phyloP scores from a whole-genome alignment of 1,140 invertebrate species.

The Trichonephila inaurata region DNA sequence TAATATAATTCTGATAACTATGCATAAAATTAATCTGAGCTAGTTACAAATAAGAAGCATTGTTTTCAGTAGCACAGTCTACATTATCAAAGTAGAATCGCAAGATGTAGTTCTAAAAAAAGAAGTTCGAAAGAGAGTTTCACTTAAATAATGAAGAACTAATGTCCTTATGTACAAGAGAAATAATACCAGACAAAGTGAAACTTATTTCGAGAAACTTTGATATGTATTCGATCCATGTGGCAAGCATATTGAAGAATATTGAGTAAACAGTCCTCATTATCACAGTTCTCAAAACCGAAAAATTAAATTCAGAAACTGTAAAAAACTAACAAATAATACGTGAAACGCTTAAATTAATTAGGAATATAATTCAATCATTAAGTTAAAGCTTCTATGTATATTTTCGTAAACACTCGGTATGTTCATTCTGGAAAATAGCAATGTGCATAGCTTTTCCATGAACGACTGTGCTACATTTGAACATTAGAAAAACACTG shows the following conservation, averaged over 20 bases:
- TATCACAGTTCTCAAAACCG: slow-evolving; percentile 61
- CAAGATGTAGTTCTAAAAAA: not conserved
- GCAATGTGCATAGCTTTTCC: not conserved
- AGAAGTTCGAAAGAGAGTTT: not conserved
- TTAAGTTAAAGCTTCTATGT: not conserved
- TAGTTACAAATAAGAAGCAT: not conserved
- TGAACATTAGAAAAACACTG: not conserved
- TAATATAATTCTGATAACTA: too few species aligned
- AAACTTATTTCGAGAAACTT: slow-evolving; percentile 53
- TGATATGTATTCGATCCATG: slow-evolving; percentile 70
- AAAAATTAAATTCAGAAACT: not conserved
- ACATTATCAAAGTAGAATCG: not conserved
- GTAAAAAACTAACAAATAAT: not conserved
- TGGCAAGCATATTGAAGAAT: slow-evolving; percentile 10
- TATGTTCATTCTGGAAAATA: not conserved
- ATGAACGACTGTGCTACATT: not conserved
- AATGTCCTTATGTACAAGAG: slow-evolving; percentile 43
- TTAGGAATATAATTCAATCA: not conserved
- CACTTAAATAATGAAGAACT: slow-evolving; percentile 9
- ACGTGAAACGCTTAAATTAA: not conserved
- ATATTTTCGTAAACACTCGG: not conserved
- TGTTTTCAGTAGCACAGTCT: slow-evolving; percentile 21
- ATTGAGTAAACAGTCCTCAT: slow-evolving; percentile 42
- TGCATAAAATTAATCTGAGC: not conserved
- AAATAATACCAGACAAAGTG: slow-evolving; percentile 27